Evolutionary conservation across 1,140 invertebrate genomes (phyloP).

Genomic region (Drosophila lowei): DNA sequence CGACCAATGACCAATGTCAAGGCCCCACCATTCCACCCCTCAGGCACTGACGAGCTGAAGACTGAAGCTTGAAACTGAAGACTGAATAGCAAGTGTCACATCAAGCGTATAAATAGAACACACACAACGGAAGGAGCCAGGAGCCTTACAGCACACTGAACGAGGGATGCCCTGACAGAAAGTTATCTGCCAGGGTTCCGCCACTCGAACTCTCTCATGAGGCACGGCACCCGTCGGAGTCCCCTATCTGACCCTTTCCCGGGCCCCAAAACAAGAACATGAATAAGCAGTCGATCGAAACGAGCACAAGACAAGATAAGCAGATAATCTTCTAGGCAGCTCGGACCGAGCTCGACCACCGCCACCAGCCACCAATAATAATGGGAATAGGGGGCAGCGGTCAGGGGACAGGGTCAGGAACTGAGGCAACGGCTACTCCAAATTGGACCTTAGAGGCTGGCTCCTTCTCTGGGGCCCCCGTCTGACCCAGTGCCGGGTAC

Average conservation of each 20-base stretch:
- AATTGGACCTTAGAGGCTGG: slow-evolving; percentile 76
- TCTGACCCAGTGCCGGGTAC: slow-evolving; percentile 54
- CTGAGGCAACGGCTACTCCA: slow-evolving; percentile 50
- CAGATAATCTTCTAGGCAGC: slow-evolving; percentile 81
- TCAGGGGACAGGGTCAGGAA: not conserved
- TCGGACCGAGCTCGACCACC: slow-evolving; percentile 47
- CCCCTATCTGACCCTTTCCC: not conserved
- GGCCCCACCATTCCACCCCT: slow-evolving; percentile 10
- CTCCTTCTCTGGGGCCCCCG: not conserved
- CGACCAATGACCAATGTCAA: slow-evolving; percentile 3
- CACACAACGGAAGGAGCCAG: slow-evolving; percentile 27
- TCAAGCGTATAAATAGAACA: slow-evolving; percentile 76
- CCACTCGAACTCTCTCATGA: too few relatives aligned
- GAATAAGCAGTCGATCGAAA: slow-evolving; percentile 80
- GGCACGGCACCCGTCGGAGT: too few relatives aligned
- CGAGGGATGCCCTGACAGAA: slow-evolving; percentile 21
- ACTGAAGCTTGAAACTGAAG: not conserved
- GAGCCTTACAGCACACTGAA: slow-evolving; percentile 1
- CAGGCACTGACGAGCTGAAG: not conserved
- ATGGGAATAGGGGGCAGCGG: not conserved
- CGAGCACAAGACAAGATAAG: slow-evolving; percentile 81
- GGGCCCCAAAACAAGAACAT: slow-evolving; percentile 56
- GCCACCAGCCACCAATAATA: slow-evolving; percentile 24
- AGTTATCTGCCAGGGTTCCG: not conserved
- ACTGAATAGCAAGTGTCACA: slow-evolving; percentile 73